Evolutionary conservation across 1,140 invertebrate species (phyloP), one percentile per base, ranked within the genome.

Genomic region (Euura saliciscinereae): DNA sequence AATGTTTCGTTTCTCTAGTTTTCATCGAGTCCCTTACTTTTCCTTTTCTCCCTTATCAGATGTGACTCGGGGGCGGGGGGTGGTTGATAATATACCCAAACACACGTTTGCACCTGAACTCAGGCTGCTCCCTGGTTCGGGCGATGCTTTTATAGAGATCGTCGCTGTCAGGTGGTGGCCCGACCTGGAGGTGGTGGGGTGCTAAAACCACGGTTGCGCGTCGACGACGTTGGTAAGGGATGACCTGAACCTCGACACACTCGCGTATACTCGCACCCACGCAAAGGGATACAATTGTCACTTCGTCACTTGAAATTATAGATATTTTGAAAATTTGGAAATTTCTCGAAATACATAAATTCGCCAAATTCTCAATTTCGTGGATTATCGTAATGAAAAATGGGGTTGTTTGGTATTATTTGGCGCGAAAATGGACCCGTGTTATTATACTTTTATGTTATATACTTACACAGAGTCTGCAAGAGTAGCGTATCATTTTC

Each of bases 51-150:
- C 13, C 13, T 59, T 59, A 6, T 6, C 3, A 11, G 13, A 59
- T 6, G 6, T 6, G 51, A 59, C 51, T 8, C 51, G 3, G 2
- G 51, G 51, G 28, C 28, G 28, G 28, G 28, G 28, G 28, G 28
- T 28, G 28, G 28, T 28, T 28, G 28, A 28, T 28, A 28, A 8
- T 59, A 59, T 59, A 59, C 51, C 51, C 13, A 59, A 59, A 59
- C 51, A 59, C 51, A n/a, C 51, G 51, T 59, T 59, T 59, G 51
- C 51, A 59, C 51, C 51, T 59, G 51, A 59, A 59, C 51, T 59
- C 51, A n/a, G 51, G 51, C 51, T 59, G 51, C 51, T 59, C 51
- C 51, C 51, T 59, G 8, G 51, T 59, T 59, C 51, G 10, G 51
- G 8, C 51, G 51, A 59, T 59, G 8, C 51, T 59, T 59, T 59